A percentile compares a stretch with the other conserved stretches of the same genome.
Conservation (phyloP, 64 coral and sea anemone species). For the Acropora yongei region DNA sequence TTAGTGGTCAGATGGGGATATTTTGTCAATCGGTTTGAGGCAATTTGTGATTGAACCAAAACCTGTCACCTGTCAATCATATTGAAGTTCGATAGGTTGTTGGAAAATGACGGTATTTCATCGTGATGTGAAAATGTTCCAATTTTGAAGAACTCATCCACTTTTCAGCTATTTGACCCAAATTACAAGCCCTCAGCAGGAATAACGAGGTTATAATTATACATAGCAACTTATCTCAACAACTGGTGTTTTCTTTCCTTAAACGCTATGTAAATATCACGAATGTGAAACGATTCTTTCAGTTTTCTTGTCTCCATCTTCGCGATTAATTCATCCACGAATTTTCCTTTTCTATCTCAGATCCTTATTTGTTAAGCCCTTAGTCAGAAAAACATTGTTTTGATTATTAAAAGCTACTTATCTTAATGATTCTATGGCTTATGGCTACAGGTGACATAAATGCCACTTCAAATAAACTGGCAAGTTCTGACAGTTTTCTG, state of each 20-base stretch:
- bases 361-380: background rate
- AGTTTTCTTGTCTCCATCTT: background rate
- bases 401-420: constrained; percentile 2
- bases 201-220: constrained; percentile 6
- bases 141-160: background rate
- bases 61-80: too few species aligned
- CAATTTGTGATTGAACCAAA: too few species aligned
- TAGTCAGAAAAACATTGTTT: background rate
- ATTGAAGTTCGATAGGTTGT: too few species aligned
- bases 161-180: background rate
- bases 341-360: background rate
- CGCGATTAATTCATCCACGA: background rate
- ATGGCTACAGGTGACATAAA: background rate
- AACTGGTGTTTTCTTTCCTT: background rate
- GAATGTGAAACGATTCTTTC: background rate
- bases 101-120: too few species aligned
- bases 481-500: background rate
- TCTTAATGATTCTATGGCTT: background rate
- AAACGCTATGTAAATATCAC: background rate
- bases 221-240: background rate
- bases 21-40: too few species aligned
- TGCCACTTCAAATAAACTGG: background rate
- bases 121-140: background rate
- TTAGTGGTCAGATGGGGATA: too few species aligned
- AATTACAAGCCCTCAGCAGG: background rate